Conservation (phyloP, 2,888 invertebrate species). For the Platycnemis pennipes region DNA sequence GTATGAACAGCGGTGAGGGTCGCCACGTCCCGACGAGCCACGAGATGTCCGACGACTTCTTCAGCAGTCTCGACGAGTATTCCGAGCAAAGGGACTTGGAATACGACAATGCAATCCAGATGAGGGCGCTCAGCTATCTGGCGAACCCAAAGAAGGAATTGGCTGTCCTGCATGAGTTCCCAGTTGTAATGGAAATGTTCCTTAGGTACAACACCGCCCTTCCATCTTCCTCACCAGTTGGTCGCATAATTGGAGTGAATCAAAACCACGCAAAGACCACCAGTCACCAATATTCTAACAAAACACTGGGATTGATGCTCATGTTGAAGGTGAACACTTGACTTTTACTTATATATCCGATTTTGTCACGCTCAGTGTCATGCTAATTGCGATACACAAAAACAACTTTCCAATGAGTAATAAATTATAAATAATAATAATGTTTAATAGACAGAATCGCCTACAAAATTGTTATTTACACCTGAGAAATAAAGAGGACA, state of each 20-base stretch:
- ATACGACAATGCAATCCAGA: not conserved
- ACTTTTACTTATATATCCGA: too few relatives aligned
- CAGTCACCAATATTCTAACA: not conserved
- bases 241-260: not conserved
- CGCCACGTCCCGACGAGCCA: not conserved
- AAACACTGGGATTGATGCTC: not conserved
- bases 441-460: too few relatives aligned
- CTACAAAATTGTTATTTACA: too few relatives aligned
- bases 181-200: not conserved
- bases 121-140: not conserved
- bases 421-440: too few relatives aligned
- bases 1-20: not conserved
- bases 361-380: too few relatives aligned
- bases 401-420: too few relatives aligned
- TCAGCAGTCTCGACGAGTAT: slow-evolving; percentile 6
- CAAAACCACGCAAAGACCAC: not conserved
- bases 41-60: not conserved
- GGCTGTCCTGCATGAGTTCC: not conserved
- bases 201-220: not conserved
- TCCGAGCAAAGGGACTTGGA: not conserved
- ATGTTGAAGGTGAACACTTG: not conserved
- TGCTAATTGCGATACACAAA: too few relatives aligned
- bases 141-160: slow-evolving; percentile 14
- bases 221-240: not conserved
- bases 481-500: too few relatives aligned